These are phyloP conservation scores for Xylocopa sonorina DNA, from an alignment of 1,140 invertebrate genomes.

Conservation along the genomic window DNA sequence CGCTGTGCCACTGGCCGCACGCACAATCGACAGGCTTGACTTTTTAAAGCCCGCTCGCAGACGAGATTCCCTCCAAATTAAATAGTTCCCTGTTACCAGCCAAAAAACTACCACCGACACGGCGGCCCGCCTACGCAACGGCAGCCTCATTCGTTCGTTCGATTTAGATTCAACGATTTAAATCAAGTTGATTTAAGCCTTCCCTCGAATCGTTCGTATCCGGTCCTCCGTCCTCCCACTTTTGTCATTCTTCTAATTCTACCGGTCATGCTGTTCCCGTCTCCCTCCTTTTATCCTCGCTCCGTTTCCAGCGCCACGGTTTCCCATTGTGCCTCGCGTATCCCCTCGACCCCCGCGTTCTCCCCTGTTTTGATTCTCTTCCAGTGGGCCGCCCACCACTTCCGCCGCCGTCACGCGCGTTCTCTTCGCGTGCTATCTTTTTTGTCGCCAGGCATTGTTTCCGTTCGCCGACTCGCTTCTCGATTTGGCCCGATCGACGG, in stretches of 20 bases:
- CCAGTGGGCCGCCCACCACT: not conserved
- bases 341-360: not conserved
- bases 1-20: conserved; percentile 23
- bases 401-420: not conserved
- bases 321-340: not conserved
- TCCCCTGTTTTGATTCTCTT: not conserved
- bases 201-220: conserved; percentile 49
- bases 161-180: conserved; percentile 63
- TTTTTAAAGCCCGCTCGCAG: conserved; percentile 60
- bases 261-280: not conserved
- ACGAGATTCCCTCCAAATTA: conserved; percentile 61
- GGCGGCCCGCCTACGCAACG: not conserved
- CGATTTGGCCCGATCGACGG: conserved; percentile 34
- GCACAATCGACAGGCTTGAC: conserved; percentile 50
- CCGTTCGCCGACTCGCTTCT: conserved; percentile 9
- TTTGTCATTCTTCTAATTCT: conserved; percentile 32
- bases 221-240: conserved; percentile 58
- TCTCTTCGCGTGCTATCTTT: conserved; percentile 28
- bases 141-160: conserved; percentile 48
- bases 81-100: conserved; percentile 56
- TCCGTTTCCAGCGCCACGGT: not conserved
- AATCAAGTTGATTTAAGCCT: conserved; percentile 71
- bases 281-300: not conserved
- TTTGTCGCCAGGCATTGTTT: conserved; percentile 42
- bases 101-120: conserved; percentile 25